Conservation (phyloP, 2,113 vertebrate genomes). For the Haemorhous mexicanus region DNA sequence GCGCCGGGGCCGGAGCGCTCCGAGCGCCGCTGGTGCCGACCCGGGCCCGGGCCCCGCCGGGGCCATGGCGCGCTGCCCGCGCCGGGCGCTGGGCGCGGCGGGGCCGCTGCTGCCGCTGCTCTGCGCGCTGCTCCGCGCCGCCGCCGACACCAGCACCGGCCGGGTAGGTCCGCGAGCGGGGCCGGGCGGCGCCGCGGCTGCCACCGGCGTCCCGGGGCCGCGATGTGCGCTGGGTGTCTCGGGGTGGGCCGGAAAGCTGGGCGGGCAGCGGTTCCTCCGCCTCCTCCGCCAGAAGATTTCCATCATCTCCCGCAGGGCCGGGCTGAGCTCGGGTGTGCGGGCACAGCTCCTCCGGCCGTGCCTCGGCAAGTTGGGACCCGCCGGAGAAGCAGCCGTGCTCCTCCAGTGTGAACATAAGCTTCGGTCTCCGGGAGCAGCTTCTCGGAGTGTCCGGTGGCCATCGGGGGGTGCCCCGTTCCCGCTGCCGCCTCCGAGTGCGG, state of each 20-base stretch:
- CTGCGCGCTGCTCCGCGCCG: slow-evolving; percentile 14
- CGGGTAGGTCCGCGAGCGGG: not conserved
- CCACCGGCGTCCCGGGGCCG: not conserved
- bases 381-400: not conserved
- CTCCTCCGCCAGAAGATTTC: not conserved
- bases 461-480: too few relatives aligned
- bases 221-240: not conserved
- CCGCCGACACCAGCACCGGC: not conserved
- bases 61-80: not conserved
- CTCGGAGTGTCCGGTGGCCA: not conserved
- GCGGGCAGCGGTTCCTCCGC: not conserved
- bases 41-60: not conserved
- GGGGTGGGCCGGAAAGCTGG: not conserved
- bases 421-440: not conserved
- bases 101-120: slow-evolving; percentile 3
- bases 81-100: too few relatives aligned
- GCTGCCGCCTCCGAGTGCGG: not conserved
- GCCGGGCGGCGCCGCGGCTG: not conserved
- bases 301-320: not conserved
- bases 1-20: not conserved
- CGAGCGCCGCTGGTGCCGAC: not conserved
- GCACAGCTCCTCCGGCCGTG: not conserved
- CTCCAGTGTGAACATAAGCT: not conserved
- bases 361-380: not conserved
- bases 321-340: not conserved